Base-by-base conservation (phyloP, 2,888 invertebrate species). In the Bedellia somnulentella region DNA sequence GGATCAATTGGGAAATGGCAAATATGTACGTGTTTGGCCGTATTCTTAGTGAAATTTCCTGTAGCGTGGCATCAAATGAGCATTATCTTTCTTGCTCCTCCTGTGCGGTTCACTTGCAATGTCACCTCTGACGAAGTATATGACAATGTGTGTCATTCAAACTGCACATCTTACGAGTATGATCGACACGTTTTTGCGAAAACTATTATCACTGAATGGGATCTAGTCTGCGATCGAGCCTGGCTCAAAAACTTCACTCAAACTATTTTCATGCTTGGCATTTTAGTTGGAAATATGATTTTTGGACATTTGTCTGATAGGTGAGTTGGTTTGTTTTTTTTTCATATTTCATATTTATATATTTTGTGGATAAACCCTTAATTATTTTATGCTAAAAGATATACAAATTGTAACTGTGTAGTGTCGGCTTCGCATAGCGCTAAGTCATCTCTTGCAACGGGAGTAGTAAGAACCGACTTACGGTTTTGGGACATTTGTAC, bases 1-100 rank as follows among this genome's bases (percentile, higher is more conserved):
- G 89, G 89, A 1, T 78, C 81, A 16, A 79, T 88, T 33, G 87
- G 87, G 4, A 79, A 78, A 46, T 89, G 88, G 86, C 89, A 89
- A 49, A 73, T 88, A 37, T 79, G 82, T 68, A 78, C 88, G 29
- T 86, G 86, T 40, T 59, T 81, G 27, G 78, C 84, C 0, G 80
- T 87, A 22, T 84, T 86, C 38, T 63, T 87, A 6, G 80, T 85
- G 31, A 89, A 89, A 57, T 86, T 89, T 47, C 87, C 88, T 1
- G 85, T 87, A 1, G 88, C 87, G 0, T 89, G 88, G 87, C 87
- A 88, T 49, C 87, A 88, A 46, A 77, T 89, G 52, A 86, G 83
- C 37, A 87, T 88, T 36, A 84, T 89, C 34, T 89, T 89, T 47
- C 76, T 88, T 37, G 86, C 87, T 4, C 87, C 89, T 0, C 82